Base-by-base conservation (phyloP, 2,113 vertebrate species). In the Hirundichthys speculiger region DNA sequence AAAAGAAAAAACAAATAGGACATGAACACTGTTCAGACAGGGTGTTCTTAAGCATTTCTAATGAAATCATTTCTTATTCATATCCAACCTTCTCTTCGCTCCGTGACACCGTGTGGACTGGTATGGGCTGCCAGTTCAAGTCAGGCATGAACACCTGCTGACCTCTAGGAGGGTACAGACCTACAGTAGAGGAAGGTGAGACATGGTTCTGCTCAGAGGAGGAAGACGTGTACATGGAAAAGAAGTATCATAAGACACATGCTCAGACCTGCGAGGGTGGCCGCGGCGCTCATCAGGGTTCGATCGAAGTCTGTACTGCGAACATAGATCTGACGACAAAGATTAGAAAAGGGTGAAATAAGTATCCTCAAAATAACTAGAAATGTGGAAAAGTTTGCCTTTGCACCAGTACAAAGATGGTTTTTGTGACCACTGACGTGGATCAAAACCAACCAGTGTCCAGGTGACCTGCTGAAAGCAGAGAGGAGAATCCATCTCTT, bases 211-310 rank as follows among this genome's bases (percentile, higher is more conserved):
- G n/a, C n/a, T n/a, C n/a, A n/a, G n/a, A n/a, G n/a, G n/a, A n/a
- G n/a, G n/a, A n/a, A n/a, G n/a, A n/a, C n/a, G n/a, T n/a, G n/a
- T n/a, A n/a, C n/a, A n/a, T n/a, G n/a, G 20, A 43, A 43, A 15
- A 10, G 41, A n/a, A 13, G 18, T 46, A 8, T 0, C 8, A 13
- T 0, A 15, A 1, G 13, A 13, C 0, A 15, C 1, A 89, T 93
- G 77, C 91, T 95, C 47, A 94, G 83, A 73, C 96, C 98, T 49
- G 98, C 98, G 12, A 99, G 91, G 73, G 99, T 96, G 69, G 94
- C 90, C 78, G 96, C 94, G 0, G 97, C 98, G 2, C 98, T 99
- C 98, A 99, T 99, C 71, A 99, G 88, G 0, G 98, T 99, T 16
- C 97, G 95, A 65, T 99, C 98, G 5, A 87, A 92, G 86, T 99